Conservation (phyloP, 1,140 invertebrate genomes). For the Phocides pigmalion region DNA sequence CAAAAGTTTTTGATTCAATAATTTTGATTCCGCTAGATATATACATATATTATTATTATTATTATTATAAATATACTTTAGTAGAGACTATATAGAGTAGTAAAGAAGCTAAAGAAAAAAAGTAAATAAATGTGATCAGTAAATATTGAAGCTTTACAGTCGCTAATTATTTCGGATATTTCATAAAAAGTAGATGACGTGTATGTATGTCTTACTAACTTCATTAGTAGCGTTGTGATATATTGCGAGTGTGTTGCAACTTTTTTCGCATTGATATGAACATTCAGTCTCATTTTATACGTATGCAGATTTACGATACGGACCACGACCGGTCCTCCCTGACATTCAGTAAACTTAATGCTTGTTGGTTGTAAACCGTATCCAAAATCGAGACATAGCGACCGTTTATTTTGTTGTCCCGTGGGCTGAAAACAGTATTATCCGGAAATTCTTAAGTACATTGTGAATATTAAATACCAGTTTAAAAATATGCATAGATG, state of each 20-base stretch:
- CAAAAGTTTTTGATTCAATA: too few relatives aligned
- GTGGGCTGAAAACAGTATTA: slow-evolving; percentile 8
- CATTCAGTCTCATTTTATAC: slow-evolving; percentile 8
- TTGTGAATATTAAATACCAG: slow-evolving; percentile 13
- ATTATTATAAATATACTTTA: too few relatives aligned
- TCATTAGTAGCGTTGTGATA: too few relatives aligned
- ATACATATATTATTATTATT: too few relatives aligned
- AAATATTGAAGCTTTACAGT: too few relatives aligned
- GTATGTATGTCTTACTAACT: too few relatives aligned
- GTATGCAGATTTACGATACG: slow-evolving; percentile 14
- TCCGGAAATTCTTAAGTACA: not conserved
- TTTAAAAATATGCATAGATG: not conserved
- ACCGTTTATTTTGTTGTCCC: slow-evolving; percentile 41
- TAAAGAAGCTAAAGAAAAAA: too few relatives aligned
- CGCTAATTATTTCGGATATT: too few relatives aligned
- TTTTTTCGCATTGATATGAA: not conserved
- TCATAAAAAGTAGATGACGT: too few relatives aligned
- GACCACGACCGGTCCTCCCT: slow-evolving; percentile 49
- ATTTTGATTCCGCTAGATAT: too few relatives aligned
- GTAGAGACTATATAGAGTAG: too few relatives aligned
- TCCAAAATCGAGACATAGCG: slow-evolving; percentile 36
- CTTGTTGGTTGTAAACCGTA: slow-evolving; percentile 46
- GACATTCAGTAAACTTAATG: slow-evolving; percentile 60
- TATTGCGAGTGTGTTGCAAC: not conserved
- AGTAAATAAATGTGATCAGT: too few relatives aligned